A percentile compares a stretch with the other conserved stretches of the same genome.
These are phyloP conservation scores for Sepioteuthis lessoniana DNA, from an alignment of 2,888 invertebrate species.

Conservation along the genomic window DNA sequence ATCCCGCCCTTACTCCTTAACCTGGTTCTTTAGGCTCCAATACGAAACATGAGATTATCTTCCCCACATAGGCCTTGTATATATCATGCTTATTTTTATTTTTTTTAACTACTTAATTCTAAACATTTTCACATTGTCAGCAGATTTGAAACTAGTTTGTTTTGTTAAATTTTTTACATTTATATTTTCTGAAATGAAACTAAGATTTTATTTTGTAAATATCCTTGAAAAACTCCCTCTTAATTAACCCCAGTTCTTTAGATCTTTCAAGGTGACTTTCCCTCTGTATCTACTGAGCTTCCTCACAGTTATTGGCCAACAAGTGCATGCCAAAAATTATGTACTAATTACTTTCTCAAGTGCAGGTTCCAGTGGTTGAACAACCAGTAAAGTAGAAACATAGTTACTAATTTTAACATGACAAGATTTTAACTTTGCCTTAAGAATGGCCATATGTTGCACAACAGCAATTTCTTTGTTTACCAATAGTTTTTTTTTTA, in stretches of 20 bases:
- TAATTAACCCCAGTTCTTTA: background rate
- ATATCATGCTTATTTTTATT: no score
- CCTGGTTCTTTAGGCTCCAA: no score
- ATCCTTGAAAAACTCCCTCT: no score
- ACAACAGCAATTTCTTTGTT: background rate
- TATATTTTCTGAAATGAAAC: no score
- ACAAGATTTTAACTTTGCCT: slow-evolving; percentile 17
- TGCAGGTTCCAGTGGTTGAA: background rate
- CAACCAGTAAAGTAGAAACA: background rate
- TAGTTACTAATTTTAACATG: slow-evolving; percentile 15
- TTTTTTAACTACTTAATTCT: no score
- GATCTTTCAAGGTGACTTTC: slow-evolving; percentile 33
- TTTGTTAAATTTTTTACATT: no score
- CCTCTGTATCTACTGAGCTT: background rate
- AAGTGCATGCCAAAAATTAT: background rate
- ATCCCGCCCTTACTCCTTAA: no score
- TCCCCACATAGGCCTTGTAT: no score
- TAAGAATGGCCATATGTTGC: background rate
- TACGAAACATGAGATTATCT: no score
- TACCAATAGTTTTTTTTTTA: background rate
- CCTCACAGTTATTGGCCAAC: background rate
- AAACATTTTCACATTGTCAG: no score
- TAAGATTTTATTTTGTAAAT: no score
- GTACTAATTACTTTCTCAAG: background rate
- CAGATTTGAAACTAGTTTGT: no score